Evolutionary conservation across 2,888 invertebrate genomes (phyloP), one percentile per base, ranked within the genome.

Genomic region (Acleris holmiana): DNA sequence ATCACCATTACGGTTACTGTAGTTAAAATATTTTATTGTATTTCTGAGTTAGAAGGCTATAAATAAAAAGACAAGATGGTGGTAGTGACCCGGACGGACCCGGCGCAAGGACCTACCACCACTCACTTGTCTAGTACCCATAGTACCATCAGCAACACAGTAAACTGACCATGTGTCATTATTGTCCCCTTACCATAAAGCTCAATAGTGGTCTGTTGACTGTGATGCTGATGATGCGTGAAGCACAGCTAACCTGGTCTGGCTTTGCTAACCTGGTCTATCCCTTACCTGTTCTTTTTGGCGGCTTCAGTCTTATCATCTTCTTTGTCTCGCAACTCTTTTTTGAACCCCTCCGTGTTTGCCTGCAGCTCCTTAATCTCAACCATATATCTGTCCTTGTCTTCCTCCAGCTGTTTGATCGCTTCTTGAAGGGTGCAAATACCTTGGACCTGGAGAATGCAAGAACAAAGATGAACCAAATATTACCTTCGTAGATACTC

Each of bases 351-450:
- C 8, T 79, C 75, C 2, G 83, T 82, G 0, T 78, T 79, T 2
- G 82, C 83, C 64, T 86, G 78, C 15, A 93, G 70, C 58, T 87
- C 85, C 21, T 83, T 82, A n/a, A 91, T 65, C 76, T 92, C 89
- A n/a, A 73, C 68, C 63, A 80, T 67, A 60, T 77, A 80, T 56
- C 82, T 85, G 56, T 86, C 88, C 56, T 84, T 83, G 53, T 88
- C 83, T 7, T 71, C 72, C 68, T 93, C 90, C 50, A 94, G 78
- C 69, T 93, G 87, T 50, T 89, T 87, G 68, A 89, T 86, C 47
- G 85, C 89, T 49, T 91, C 89, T 81, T 93, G 88, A 15, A 94
- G 84, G 67, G 86, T 87, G 15, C 86, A 85, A 53, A 93, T 82
- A 67, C 92, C 92, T 85, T 93, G 93, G 23, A 93, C 91, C 93